Evolutionary conservation across 2,888 invertebrate species (phyloP), one percentile per base, ranked within the genome.

Genomic region (Drosophila engyochracea): DNA sequence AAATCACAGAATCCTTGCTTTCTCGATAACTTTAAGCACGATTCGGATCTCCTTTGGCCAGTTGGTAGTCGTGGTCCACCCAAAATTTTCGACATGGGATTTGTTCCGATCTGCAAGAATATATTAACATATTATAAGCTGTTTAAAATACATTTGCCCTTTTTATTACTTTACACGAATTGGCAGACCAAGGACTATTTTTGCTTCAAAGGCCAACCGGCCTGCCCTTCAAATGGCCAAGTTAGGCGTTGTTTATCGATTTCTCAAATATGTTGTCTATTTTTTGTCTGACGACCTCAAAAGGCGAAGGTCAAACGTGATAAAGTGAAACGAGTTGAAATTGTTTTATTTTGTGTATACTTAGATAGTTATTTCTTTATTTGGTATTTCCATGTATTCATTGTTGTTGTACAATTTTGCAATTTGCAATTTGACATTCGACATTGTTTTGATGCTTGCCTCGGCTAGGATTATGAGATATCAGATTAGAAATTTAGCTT

Each of bases 391-490:
- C 12, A 62, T 22, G 62, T 62, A 33, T 35, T 31, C 4, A 44
- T 37, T 55, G 30, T 19, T 68, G 68, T 76, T 81, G 61, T 57
- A 81, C 77, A 81, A 72, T 72, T 33, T 33, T 33, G 31, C 9
- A 31, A 31, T 76, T 57, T 30, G 61, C 54, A 71, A 76, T 69
- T 79, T 76, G 72, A 81, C 77, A 81, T 81, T 71, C 19, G 57
- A 68, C 41, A 37, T 77, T 60, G 54, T 37, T 68, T 69, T 61
- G 33, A 59, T 57, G 31, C 33, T 76, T 33, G 44, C 30, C 61
- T 57, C 79, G 74, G 58, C 52, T 68, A 49, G 63, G 55, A 44
- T 63, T 60, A 37, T n/a, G 25, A 37, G 53, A 37, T 53, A 19
- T 47, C 19, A 6, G 30, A n/a, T 57, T 57, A 16, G 30, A 12